phyloP scores from a whole-genome alignment of 2,797 vertebrate species.

The Strix occidentalis region DNA sequence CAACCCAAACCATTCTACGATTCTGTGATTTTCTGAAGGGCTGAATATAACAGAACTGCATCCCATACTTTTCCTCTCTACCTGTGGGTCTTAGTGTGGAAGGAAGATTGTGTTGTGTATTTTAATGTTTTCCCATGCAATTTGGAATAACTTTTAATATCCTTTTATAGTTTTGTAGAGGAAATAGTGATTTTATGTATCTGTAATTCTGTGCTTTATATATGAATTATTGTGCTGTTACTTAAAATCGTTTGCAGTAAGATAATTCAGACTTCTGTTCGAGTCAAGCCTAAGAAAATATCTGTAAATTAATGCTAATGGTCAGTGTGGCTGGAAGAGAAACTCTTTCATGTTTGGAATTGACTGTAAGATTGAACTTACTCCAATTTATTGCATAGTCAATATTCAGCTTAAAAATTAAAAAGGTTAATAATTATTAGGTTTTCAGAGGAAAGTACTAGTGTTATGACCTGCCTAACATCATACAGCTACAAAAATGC shows the following conservation, averaged over 20 bases:
- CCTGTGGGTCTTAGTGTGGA: background rate
- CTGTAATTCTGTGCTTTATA: background rate
- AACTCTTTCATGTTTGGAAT: slow-evolving; percentile 73
- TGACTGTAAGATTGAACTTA: slow-evolving; percentile 70
- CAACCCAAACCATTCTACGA: too few species aligned
- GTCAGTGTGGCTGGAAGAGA: slow-evolving; percentile 68
- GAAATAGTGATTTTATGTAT: slow-evolving; percentile 41
- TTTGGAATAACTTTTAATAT: background rate
- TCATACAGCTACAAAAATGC: slow-evolving; percentile 73
- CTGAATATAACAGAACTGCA: background rate
- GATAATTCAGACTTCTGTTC: slow-evolving; percentile 61
- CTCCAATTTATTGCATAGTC: slow-evolving; percentile 80
- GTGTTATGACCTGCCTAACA: slow-evolving; percentile 74
- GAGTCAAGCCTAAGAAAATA: slow-evolving; percentile 56
- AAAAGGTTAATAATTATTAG: slow-evolving; percentile 81
- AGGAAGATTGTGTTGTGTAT: background rate
- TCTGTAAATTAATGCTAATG: slow-evolving; percentile 75
- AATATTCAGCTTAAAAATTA: slow-evolving; percentile 79
- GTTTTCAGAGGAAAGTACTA: slow-evolving; percentile 78
- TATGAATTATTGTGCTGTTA: slow-evolving; percentile 53
- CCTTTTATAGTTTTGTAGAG: background rate
- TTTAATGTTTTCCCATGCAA: background rate
- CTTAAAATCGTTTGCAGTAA: slow-evolving; percentile 48
- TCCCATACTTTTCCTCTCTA: background rate
- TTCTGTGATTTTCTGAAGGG: background rate